Evolutionary conservation across 2,888 invertebrate species (phyloP), one percentile per base, ranked within the genome.

Genomic region (Pterobdella sp.): DNA sequence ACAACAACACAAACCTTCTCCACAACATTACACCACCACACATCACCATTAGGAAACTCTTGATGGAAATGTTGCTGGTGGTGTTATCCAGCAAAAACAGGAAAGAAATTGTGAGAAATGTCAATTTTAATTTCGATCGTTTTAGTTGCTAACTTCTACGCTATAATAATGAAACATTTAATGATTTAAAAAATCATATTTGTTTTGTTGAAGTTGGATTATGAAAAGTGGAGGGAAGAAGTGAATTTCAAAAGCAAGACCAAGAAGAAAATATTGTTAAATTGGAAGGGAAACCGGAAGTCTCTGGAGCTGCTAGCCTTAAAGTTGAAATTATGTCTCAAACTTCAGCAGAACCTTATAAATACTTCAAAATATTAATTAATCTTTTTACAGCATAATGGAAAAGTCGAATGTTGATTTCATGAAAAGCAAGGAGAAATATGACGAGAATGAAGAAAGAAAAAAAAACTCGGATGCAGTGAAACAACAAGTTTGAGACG

Each of bases 21-120:
- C 7, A 42, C 22, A 7, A 42, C 22, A 42, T 7, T 14, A 42
- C 22, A 42, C 7, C n/a, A n/a, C n/a, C n/a, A n/a, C n/a, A 82
- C 36, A 78, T 79, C 26, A 81, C 82, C 73, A 76, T 81, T 68
- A 76, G 81, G n/a, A 79, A 77, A 35, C 78, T 83, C 10, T 78
- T 80, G 29, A 76, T 82, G 26, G 82, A 83, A 75, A 76, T 82
- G 75, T 76, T 82, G 32, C 79, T 78, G 73, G 75, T 80, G 66
- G 82, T 82, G 72, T 74, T 82, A 2, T 81, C 81, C 1, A 74
- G 78, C 42, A 81, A 79, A 76, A 77, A 79, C 2, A 78, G 80
- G 65, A 49, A 75, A 42, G 78, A 81, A 49, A 76, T 83, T 75
- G 83, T 82, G 76, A 79, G 79, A 77, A 66, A 42, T 56, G 26